These are phyloP conservation scores for Otolemur crassicaudatus DNA, from an alignment of 2,797 vertebrate genomes.

Conservation along the genomic window DNA sequence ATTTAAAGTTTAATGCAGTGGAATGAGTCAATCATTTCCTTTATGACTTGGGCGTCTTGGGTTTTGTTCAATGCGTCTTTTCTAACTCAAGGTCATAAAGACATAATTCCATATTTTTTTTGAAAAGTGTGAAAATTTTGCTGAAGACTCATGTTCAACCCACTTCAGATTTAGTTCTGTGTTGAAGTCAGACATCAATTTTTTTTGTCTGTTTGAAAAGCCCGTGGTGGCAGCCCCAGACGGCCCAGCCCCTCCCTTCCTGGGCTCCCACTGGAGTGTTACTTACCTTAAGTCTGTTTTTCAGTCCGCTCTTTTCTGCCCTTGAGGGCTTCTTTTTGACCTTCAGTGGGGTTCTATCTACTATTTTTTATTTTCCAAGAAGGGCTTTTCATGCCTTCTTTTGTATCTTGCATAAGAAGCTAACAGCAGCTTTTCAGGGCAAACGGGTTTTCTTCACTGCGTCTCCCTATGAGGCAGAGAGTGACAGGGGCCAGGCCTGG, in stretches of 20 bases:
- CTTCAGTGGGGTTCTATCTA: neutral
- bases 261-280: neutral
- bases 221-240: fast-evolving
- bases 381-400: neutral
- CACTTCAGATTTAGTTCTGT: neutral
- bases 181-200: neutral
- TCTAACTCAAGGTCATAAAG: neutral
- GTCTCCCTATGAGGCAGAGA: neutral
- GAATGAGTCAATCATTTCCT: fast-evolving
- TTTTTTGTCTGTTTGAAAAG: neutral
- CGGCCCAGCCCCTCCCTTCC: fast-evolving
- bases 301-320: neutral
- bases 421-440: neutral
- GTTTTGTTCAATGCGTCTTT: neutral
- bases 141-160: neutral
- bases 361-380: neutral
- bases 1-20: neutral
- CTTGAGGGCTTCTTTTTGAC: neutral
- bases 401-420: no score
- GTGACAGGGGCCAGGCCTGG: neutral
- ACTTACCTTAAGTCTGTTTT: neutral
- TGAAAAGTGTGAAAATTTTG: no score
- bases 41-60: no score
- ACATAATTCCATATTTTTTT: neutral
- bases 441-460: neutral